Conservation (phyloP, 2,113 vertebrate species). For the Dryoscopus gambensis region DNA sequence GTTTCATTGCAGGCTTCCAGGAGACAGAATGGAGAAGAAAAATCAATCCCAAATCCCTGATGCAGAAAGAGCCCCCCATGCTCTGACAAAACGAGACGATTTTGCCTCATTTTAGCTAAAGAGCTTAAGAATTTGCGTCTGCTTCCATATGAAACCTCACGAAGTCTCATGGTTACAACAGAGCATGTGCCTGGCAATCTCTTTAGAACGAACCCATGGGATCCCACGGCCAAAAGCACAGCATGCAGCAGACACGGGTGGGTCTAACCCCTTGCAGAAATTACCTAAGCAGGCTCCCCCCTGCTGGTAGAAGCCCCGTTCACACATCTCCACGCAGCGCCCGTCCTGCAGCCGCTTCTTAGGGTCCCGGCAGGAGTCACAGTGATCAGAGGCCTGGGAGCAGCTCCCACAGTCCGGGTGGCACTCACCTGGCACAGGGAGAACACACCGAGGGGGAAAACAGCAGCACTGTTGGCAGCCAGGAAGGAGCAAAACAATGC, state of each 20-base stretch:
- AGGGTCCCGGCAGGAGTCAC: constrained; percentile 75
- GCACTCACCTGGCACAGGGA: constrained; percentile 68
- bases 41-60: not conserved
- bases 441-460: not conserved
- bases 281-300: constrained; percentile 77
- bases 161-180: rapidly evolving
- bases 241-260: not conserved
- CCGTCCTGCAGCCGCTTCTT: constrained; percentile 69
- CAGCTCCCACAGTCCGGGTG: constrained; percentile 81
- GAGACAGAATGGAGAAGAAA: not conserved
- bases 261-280: not conserved
- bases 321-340: constrained; percentile 75
- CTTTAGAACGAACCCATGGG: not conserved
- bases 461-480: not conserved
- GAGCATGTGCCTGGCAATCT: not conserved
- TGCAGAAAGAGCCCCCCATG: not conserved
- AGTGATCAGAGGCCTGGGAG: constrained; percentile 70
- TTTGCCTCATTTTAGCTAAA: not conserved
- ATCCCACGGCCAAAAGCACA: not conserved
- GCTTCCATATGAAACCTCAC: not conserved
- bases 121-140: not conserved
- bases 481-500: not conserved
- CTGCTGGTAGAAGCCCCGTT: constrained; percentile 72
- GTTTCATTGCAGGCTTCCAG: constrained; percentile 75
- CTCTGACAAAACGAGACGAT: not conserved